Base-by-base conservation (phyloP, 2,888 invertebrate species). In the Mythimna loreyi region DNA sequence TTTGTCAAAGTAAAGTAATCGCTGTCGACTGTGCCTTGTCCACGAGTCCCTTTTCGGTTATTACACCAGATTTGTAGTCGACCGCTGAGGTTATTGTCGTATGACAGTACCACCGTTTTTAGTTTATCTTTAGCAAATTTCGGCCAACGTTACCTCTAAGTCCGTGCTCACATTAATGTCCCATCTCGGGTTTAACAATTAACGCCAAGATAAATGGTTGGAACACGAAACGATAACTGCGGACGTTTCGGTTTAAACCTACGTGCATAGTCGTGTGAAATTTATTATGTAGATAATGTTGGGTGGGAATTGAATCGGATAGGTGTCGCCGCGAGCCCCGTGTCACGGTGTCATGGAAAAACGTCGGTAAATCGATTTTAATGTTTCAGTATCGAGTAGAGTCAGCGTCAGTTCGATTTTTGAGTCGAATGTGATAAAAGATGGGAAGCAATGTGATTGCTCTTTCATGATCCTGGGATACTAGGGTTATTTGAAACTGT, bases 11-110 rank as follows among this genome's bases (percentile, higher is more conserved):
- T 16, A 40, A 23, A 45, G 19, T 2, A 19, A 61, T 56, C 83
- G 84, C 85, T 78, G 0, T 19, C 63, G 68, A 82, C 60, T 58
- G 43, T 69, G 28, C 59, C 80, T 81, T 68, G 43, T 7, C 71
- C 80, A 7, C 40, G 6, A 4, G 13, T 43, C 36, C 72, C 82
- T 79, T 72, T 75, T 77, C 73, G 85, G 82, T 86, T 81, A 87
- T 90, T 90, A 80, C 80, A 85, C 86, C 90, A 93, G 92, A 94
- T 93, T 93, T 93, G 93, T 91, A 87, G 87, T 71, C 87, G 82
- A 83, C 71, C 86, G 83, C 84, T 75, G 77, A 83, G 88, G 88
- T 87, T 88, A 91, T 89, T 89, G 91, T 88, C 88, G 85, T 85
- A 80, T 82, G 87, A 87, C 78, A 88, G 84, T 80, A 62, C 81